A percentile compares a stretch with the other conserved stretches of the same genome.
phyloP scores from a whole-genome alignment of 2,888 invertebrate species.

The Pyralis farinalis region DNA sequence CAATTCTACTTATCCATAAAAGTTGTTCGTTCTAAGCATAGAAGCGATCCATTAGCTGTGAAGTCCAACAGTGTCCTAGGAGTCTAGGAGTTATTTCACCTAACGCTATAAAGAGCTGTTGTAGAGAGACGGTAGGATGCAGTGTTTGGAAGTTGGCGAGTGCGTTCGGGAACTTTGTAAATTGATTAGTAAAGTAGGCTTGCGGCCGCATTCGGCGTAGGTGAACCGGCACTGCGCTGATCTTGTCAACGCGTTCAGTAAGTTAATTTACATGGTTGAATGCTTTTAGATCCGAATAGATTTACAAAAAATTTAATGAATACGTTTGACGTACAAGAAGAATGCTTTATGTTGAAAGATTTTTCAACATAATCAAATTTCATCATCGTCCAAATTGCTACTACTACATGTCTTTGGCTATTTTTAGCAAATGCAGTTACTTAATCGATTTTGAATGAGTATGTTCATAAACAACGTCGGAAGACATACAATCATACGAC shows the following conservation, averaged over 20 bases:
- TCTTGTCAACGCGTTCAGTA: constrained; percentile 38
- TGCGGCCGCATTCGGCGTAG: constrained; percentile 39
- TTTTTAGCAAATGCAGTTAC: too few relatives aligned
- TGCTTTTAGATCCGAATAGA: not conserved
- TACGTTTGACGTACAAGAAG: too few relatives aligned
- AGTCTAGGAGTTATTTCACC: constrained; percentile 48
- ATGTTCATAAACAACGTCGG: too few relatives aligned
- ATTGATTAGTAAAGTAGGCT: constrained; percentile 58
- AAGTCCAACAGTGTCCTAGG: constrained; percentile 65
- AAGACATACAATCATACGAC: too few relatives aligned
- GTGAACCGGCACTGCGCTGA: constrained; percentile 37
- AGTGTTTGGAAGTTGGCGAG: constrained; percentile 56
- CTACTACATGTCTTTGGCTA: too few relatives aligned
- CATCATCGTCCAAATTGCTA: too few relatives aligned
- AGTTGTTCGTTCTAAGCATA: constrained; percentile 68
- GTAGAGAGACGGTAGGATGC: constrained; percentile 27
- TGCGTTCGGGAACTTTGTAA: constrained; percentile 51
- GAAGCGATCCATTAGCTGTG: constrained; percentile 70
- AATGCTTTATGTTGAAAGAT: too few relatives aligned
- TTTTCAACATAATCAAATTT: too few relatives aligned
- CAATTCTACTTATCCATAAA: constrained; percentile 69
- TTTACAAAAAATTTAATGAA: too few relatives aligned
- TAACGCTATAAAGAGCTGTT: constrained; percentile 74
- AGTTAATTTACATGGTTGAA: not conserved
- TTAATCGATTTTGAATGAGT: too few relatives aligned